These are phyloP conservation scores for Palythoa heliodiscus DNA, from an alignment of 92 coral and sea anemone genomes.

Conservation along the genomic window DNA sequence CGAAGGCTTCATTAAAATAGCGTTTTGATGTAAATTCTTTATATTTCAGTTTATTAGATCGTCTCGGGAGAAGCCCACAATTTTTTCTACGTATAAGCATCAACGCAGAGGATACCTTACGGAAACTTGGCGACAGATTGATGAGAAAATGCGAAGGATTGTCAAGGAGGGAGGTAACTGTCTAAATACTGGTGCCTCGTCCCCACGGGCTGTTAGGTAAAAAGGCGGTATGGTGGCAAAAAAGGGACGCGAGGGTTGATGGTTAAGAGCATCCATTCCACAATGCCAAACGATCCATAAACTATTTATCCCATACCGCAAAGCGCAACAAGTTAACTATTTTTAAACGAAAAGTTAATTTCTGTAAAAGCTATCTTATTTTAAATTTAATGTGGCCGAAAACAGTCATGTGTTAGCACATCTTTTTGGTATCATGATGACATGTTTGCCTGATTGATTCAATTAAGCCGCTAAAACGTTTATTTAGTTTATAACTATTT, in stretches of 20 bases:
- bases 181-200: conserved; percentile 27
- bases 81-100: conserved; percentile 39
- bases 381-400: neutral
- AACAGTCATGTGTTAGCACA: neutral
- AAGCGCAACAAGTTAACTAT: neutral
- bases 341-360: neutral
- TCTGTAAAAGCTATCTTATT: conserved; percentile 2
- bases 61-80: conserved; percentile 37
- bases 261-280: conserved; percentile 10
- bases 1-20: conserved; percentile 3
- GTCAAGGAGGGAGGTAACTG: conserved; percentile 39
- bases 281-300: neutral
- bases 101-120: conserved; percentile 27
- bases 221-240: neutral
- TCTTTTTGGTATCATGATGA: neutral
- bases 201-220: conserved; percentile 17
- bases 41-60: conserved; percentile 45
- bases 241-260: conserved; percentile 16
- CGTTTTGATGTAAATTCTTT: neutral
- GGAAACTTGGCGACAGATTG: conserved; percentile 39
- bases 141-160: conserved; percentile 37
- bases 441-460: conserved; percentile 1
- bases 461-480: conserved; percentile 2
- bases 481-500: conserved; percentile 3
- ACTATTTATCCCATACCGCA: neutral